Conservation (phyloP, 1,140 invertebrate species). For the Arctopsyche grandis region DNA sequence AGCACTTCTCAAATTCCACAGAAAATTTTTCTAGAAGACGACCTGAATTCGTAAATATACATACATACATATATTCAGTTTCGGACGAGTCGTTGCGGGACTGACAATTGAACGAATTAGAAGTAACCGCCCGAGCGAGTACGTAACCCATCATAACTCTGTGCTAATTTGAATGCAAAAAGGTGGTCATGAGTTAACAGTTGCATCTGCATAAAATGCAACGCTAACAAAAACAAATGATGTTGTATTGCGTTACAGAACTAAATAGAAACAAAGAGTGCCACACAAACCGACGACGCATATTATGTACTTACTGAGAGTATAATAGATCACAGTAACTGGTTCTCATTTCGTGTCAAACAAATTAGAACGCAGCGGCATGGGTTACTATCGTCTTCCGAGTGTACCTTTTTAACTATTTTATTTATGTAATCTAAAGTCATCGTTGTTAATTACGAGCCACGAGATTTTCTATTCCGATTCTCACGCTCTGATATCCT, state of each 20-base stretch:
- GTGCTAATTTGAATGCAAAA: slow-evolving; percentile 19
- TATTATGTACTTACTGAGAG: too few relatives aligned
- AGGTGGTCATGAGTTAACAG: not conserved
- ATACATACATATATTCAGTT: not conserved
- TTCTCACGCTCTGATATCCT: not conserved
- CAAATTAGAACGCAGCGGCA: too few relatives aligned
- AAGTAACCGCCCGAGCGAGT: not conserved
- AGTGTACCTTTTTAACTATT: not conserved
- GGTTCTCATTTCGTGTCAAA: too few relatives aligned
- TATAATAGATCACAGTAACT: too few relatives aligned
- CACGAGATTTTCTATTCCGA: not conserved
- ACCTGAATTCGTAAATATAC: not conserved
- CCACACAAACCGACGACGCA: too few relatives aligned
- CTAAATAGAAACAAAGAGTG: too few relatives aligned
- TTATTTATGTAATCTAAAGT: not conserved
- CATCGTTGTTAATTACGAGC: slow-evolving; percentile 13
- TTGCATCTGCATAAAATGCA: not conserved
- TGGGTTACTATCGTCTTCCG: too few relatives aligned
- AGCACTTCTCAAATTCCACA: not conserved
- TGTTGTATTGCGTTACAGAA: too few relatives aligned
- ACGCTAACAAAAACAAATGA: too few relatives aligned
- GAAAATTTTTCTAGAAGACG: not conserved
- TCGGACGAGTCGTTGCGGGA: too few relatives aligned
- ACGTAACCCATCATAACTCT: not conserved
- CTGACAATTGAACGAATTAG: not conserved